Percentiles rank a stretch among this genome's conserved stretches.
Evolutionary conservation across 2,888 invertebrate species (phyloP).

Genomic region (Himalopsyche anomala): DNA sequence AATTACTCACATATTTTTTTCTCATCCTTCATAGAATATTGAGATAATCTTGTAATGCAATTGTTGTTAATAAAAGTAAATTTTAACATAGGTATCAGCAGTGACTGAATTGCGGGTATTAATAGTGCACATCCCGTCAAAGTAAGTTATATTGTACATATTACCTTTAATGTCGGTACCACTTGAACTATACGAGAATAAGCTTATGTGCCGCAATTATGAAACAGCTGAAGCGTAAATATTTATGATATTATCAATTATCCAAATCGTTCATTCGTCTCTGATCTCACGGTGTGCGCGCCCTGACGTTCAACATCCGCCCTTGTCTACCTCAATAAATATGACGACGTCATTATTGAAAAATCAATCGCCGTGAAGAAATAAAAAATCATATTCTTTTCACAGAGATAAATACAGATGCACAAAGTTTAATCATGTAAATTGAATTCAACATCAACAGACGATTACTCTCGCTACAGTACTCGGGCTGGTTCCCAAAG

Average conservation of each 20-base stretch:
- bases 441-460: slow-evolving; percentile 59
- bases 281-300: background rate
- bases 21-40: too few species aligned
- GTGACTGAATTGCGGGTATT: too few species aligned
- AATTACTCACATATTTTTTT: too few species aligned
- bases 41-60: too few species aligned
- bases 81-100: too few species aligned
- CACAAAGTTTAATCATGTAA: slow-evolving; percentile 61
- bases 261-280: slow-evolving; percentile 52
- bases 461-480: slow-evolving; percentile 55
- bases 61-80: too few species aligned
- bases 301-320: slow-evolving; percentile 51
- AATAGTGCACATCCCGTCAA: background rate
- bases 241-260: slow-evolving; percentile 60
- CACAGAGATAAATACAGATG: slow-evolving; percentile 50
- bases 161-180: background rate
- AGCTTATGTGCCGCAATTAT: background rate
- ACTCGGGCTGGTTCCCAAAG: slow-evolving; percentile 33
- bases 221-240: slow-evolving; percentile 51
- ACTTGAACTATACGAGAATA: background rate
- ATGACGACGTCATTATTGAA: slow-evolving; percentile 50
- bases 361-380: slow-evolving; percentile 57
- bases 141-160: background rate
- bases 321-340: slow-evolving; percentile 51
- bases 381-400: slow-evolving; percentile 59